Base-by-base conservation (phyloP, 2,113 vertebrate genomes). In the Megaleporinus macrocephalus region DNA sequence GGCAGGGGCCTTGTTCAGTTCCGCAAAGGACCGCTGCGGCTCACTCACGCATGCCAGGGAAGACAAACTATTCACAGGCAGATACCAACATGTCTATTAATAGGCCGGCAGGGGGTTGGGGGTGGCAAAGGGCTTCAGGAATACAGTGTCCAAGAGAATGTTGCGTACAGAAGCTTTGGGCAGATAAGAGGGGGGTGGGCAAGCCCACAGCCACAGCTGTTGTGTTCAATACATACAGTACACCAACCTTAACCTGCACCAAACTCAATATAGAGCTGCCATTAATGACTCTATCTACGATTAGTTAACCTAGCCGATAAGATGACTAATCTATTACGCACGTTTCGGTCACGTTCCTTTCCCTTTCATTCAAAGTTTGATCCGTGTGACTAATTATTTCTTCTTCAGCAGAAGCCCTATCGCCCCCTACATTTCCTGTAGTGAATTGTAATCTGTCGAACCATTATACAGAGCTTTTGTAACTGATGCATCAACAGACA, bases 41-140 rank as follows among this genome's bases (percentile, higher is more conserved):
- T 78, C 78, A 81, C 78, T 83, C 62, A 51, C 81, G 65, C 92
- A 91, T 92, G 89, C 88, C 84, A 79, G 76, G 85, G 77, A 90
- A 94, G 93, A 93, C 90, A 92, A 94, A 93, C 92, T 96, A 96
- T 98, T 98, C 95, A 92, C 88, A 94, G 94, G 92, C 92, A 94
- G 94, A 96, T 96, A 95, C 94, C 95, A 95, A 88, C 81, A 83
- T 90, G 92, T 91, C 94, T 99, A 99, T 97, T 96, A 96, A 97
- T 99, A 99, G 96, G 91, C 80, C 89, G 86, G 87, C 90, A 91
- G 93, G 89, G 84, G 44, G 61, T 71, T 73, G 83, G 71, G 41
- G 65, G 78, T 76, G 47, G 69, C 62, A 73, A 47, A 44, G 70
- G 69, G 53, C 68, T 75, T 92, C 90, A 94, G 91, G 91, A 96